These are phyloP conservation scores for Wiebesia pumilae DNA, from an alignment of 1,140 invertebrate species.

Conservation along the genomic window DNA sequence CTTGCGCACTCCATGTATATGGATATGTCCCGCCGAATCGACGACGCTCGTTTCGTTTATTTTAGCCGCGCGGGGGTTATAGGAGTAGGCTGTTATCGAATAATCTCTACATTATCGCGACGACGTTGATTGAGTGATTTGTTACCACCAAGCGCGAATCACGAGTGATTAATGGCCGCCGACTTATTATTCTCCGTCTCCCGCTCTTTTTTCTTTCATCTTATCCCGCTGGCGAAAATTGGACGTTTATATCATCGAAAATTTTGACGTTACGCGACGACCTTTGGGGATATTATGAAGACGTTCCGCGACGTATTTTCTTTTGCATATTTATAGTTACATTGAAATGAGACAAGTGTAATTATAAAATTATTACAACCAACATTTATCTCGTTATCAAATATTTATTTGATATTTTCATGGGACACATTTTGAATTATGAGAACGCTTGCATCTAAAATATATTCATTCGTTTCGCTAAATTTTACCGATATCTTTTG, in stretches of 20 bases:
- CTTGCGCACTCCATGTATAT: background rate
- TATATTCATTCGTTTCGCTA: too few species aligned
- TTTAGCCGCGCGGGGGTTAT: background rate
- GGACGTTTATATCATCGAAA: slow-evolving; percentile 10
- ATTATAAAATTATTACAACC: slow-evolving; percentile 3
- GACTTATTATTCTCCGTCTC: background rate
- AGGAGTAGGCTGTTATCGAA: slow-evolving; percentile 1
- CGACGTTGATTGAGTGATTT: slow-evolving; percentile 51
- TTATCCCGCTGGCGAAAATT: background rate
- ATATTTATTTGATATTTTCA: background rate
- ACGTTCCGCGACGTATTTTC: background rate
- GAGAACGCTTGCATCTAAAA: background rate
- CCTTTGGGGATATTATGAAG: background rate
- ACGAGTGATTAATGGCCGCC: slow-evolving; percentile 29
- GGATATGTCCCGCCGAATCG: background rate
- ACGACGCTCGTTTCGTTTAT: too few species aligned
- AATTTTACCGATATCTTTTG: background rate
- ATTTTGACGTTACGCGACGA: background rate
- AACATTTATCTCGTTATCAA: background rate
- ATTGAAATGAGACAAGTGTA: background rate
- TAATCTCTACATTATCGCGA: slow-evolving; percentile 34
- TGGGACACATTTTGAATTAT: background rate
- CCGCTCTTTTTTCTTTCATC: background rate
- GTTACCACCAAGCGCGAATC: slow-evolving; percentile 27
- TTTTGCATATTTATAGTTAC: background rate